Conservation (phyloP, 2,888 invertebrate genomes). For the Acronicta alni region DNA sequence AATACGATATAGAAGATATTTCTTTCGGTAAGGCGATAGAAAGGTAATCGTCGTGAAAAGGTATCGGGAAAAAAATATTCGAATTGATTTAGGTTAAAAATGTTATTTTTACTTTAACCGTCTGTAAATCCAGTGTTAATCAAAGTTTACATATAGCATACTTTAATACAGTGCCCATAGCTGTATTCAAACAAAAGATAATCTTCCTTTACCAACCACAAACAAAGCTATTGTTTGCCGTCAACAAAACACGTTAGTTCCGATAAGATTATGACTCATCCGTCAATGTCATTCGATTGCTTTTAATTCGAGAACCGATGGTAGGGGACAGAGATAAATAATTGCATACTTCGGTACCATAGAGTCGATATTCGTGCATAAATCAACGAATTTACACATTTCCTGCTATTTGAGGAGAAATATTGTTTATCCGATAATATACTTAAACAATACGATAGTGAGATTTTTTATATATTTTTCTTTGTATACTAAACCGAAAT, state of each 20-base stretch:
- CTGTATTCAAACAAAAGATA: slow-evolving; percentile 27
- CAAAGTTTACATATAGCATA: not conserved
- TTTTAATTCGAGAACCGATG: slow-evolving; percentile 38
- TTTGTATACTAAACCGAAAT: not conserved
- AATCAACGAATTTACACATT: slow-evolving; percentile 71
- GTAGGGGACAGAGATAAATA: slow-evolving; percentile 63
- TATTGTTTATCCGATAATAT: slow-evolving; percentile 42
- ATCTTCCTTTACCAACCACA: slow-evolving; percentile 29
- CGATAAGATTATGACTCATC: slow-evolving; percentile 42
- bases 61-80: not conserved
- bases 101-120: not conserved
- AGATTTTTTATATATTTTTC: slow-evolving; percentile 7
- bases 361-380: slow-evolving; percentile 68
- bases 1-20: slow-evolving; percentile 30
- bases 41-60: not conserved
- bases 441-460: slow-evolving; percentile 21
- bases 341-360: slow-evolving; percentile 60
- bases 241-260: slow-evolving; percentile 32
- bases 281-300: slow-evolving; percentile 36
- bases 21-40: slow-evolving; percentile 4
- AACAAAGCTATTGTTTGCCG: slow-evolving; percentile 33
- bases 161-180: not conserved
- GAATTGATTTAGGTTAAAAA: slow-evolving; percentile 11
- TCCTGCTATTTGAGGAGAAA: slow-evolving; percentile 53
- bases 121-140: not conserved